Conservation (phyloP, 2,888 invertebrate species). For the Globia sparganii region DNA sequence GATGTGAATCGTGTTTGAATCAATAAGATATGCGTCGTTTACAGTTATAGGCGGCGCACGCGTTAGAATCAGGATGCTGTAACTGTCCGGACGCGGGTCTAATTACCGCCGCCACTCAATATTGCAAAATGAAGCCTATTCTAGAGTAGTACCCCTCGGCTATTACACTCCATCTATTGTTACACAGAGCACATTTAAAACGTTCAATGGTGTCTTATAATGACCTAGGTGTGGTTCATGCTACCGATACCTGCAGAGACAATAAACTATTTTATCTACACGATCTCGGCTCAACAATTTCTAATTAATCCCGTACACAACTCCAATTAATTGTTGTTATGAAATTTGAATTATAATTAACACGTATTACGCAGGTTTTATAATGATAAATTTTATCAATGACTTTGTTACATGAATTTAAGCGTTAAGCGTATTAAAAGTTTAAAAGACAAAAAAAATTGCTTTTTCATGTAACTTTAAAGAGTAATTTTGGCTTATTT, state of each 20-base stretch:
- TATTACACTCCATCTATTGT: slow-evolving; percentile 84
- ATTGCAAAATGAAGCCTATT: slow-evolving; percentile 88
- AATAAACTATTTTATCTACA: slow-evolving; percentile 83
- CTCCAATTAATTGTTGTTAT: slow-evolving; percentile 84
- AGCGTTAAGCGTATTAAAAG: slow-evolving; percentile 68
- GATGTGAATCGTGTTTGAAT: slow-evolving; percentile 45
- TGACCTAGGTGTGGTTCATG: slow-evolving; percentile 80
- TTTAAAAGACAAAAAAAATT: slow-evolving; percentile 54
- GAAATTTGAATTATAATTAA: slow-evolving; percentile 86
- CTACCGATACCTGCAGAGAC: slow-evolving; percentile 75
- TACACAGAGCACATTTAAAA: slow-evolving; percentile 83
- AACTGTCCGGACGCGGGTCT: slow-evolving; percentile 86
- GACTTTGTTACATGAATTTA: slow-evolving; percentile 75
- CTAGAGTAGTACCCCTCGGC: slow-evolving; percentile 82
- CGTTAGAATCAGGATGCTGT: slow-evolving; percentile 89
- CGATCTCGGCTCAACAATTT: slow-evolving; percentile 80
- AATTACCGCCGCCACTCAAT: slow-evolving; percentile 88
- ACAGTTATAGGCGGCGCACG: slow-evolving; percentile 66
- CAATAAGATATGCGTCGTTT: slow-evolving; percentile 59
- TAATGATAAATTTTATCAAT: slow-evolving; percentile 75
- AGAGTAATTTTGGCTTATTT: neutral
- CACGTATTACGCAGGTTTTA: slow-evolving; percentile 70
- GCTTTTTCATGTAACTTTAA: slow-evolving; percentile 34
- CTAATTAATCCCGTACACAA: slow-evolving; percentile 85
- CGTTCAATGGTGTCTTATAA: slow-evolving; percentile 79